Conservation (phyloP, 2,888 invertebrate genomes). For the Xestobium rufovillosum region DNA sequence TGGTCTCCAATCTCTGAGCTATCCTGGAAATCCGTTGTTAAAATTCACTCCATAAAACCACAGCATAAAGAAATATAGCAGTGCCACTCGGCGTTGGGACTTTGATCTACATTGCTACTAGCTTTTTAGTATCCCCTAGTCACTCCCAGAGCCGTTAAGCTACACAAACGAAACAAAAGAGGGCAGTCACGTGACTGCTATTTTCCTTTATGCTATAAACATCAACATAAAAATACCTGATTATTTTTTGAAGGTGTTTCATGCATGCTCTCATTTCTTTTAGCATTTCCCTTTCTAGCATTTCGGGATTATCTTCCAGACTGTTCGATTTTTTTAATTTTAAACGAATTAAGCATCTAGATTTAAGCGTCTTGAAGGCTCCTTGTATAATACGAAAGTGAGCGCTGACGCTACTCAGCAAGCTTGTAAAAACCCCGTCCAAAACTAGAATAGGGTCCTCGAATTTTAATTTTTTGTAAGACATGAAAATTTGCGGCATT, state of each 20-base stretch:
- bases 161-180: too few species aligned
- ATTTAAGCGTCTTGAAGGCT: constrained; percentile 20
- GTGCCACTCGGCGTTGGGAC: too few species aligned
- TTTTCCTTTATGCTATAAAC: too few species aligned
- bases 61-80: too few species aligned
- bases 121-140: too few species aligned
- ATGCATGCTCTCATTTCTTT: constrained; percentile 23
- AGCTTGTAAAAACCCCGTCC: constrained; percentile 23
- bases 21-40: constrained; percentile 16
- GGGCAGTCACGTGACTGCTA: too few species aligned
- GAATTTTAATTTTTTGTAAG: too few species aligned
- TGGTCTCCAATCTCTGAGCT: constrained; percentile 21
- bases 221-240: too few species aligned
- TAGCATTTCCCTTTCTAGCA: constrained; percentile 18
- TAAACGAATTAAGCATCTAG: constrained; percentile 17
- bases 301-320: constrained; percentile 13
- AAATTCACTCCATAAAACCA: too few species aligned
- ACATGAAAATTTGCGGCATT: too few species aligned
- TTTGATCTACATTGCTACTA: too few species aligned
- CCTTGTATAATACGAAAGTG: constrained; percentile 23
- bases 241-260: constrained; percentile 23
- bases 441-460: constrained; percentile 19
- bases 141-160: too few species aligned
- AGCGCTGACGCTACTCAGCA: constrained; percentile 24
- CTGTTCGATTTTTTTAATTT: constrained; percentile 4